phyloP scores from a whole-genome alignment of 2,797 vertebrate genomes.

The Hafferia zeledoni region DNA sequence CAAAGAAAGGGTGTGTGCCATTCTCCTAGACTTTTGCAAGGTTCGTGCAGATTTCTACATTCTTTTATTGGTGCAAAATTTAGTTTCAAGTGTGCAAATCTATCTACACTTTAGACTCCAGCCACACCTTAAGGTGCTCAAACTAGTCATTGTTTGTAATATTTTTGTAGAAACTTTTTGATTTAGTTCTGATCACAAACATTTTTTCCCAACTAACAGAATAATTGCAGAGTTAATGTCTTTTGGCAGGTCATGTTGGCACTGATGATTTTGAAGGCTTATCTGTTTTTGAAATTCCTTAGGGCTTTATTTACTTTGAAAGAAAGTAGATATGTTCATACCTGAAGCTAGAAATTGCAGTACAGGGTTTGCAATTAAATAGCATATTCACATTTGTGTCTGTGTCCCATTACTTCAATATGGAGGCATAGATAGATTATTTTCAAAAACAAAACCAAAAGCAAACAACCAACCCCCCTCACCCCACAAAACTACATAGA shows the following conservation, averaged over 20 bases:
- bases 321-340: background rate
- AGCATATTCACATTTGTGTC: background rate
- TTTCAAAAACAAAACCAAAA: background rate
- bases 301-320: background rate
- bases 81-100: background rate
- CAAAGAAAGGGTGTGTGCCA: background rate
- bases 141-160: background rate
- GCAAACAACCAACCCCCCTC: background rate
- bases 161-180: background rate
- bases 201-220: background rate
- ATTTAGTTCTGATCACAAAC: background rate
- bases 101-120: background rate
- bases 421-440: background rate
- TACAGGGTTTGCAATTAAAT: background rate
- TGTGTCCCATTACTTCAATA: background rate
- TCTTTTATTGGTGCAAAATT: background rate
- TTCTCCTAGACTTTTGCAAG: background rate
- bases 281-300: background rate
- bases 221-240: conserved; percentile 1
- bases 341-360: background rate
- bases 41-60: accelerated
- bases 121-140: background rate
- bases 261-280: conserved; percentile 3
- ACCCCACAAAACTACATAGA: accelerated
- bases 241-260: background rate